phyloP scores from a whole-genome alignment of 1,140 invertebrate genomes.

The Leptinotarsa lineolata region DNA sequence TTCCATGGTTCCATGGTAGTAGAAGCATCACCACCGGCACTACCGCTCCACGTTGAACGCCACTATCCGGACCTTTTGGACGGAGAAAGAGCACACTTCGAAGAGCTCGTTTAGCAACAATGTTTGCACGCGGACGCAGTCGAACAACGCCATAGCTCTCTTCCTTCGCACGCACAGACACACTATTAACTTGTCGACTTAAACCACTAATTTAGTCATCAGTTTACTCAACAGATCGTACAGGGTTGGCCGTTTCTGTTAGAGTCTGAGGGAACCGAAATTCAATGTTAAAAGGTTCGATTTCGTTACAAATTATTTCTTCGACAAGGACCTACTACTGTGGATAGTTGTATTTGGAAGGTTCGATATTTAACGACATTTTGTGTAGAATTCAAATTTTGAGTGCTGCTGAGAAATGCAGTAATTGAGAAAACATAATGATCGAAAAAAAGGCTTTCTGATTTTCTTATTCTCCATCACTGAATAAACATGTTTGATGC shows the following conservation, averaged over 20 bases:
- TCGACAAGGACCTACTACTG: too few species aligned
- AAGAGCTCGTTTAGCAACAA: neutral
- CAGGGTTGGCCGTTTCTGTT: neutral
- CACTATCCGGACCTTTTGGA: constrained; percentile 1
- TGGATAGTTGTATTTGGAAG: too few species aligned
- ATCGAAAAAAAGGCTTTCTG: too few species aligned
- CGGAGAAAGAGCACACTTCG: constrained; percentile 3
- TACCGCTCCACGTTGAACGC: constrained; percentile 41
- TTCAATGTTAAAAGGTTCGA: neutral
- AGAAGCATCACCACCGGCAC: constrained; percentile 44
- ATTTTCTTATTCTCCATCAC: too few species aligned
- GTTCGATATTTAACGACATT: too few species aligned
- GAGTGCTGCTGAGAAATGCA: too few species aligned
- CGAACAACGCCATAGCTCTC: constrained; percentile 7
- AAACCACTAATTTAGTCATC: constrained; percentile 6
- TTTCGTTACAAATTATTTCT: too few species aligned
- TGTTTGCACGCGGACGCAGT: neutral
- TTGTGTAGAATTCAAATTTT: too few species aligned
- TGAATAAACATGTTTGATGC: too few species aligned
- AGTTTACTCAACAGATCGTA: neutral
- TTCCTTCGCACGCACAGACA: neutral
- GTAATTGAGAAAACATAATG: too few species aligned
- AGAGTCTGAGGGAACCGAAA: neutral
- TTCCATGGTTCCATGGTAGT: constrained; percentile 62
- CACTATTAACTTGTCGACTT: neutral